A percentile compares a stretch with the other conserved stretches of the same genome.
phyloP scores from a whole-genome alignment of 2,797 vertebrate genomes.

The Emydoidea blandingii region DNA sequence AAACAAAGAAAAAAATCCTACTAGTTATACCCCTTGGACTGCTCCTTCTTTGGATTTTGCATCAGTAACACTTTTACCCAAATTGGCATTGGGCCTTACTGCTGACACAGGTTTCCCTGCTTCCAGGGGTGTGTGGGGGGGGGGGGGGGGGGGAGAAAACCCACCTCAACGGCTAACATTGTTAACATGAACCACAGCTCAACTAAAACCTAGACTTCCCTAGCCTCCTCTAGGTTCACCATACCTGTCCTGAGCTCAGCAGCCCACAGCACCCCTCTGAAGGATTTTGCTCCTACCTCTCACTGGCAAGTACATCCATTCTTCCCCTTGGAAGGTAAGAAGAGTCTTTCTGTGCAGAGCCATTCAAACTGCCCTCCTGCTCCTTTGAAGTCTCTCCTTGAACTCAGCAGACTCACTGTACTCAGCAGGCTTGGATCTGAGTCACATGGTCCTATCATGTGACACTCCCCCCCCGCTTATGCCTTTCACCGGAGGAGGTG shows the following conservation, averaged over 20 bases:
- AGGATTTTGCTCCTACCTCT: neutral
- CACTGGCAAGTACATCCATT: neutral
- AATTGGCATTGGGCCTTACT: neutral
- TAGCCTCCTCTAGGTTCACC: neutral
- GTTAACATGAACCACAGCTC: neutral
- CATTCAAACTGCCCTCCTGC: neutral
- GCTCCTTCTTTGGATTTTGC: neutral
- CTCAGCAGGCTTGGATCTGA: neutral
- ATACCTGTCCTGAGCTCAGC: neutral
- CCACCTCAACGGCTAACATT: neutral
- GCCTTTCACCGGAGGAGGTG: neutral
- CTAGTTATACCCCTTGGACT: neutral
- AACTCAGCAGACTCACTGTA: neutral
- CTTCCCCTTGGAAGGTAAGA: neutral
- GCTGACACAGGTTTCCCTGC: accelerated
- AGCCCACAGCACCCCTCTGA: neutral
- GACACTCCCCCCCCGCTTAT: neutral
- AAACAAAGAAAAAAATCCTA: neutral
- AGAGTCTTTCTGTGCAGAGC: neutral
- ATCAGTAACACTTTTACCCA: neutral
- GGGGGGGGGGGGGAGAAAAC: no score
- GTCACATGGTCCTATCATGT: neutral
- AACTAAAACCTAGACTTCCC: neutral
- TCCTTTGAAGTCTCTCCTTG: neutral
- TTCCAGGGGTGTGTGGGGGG: accelerated